Conservation (phyloP, 2,888 invertebrate genomes). For the Blastobasis lacticolella region DNA sequence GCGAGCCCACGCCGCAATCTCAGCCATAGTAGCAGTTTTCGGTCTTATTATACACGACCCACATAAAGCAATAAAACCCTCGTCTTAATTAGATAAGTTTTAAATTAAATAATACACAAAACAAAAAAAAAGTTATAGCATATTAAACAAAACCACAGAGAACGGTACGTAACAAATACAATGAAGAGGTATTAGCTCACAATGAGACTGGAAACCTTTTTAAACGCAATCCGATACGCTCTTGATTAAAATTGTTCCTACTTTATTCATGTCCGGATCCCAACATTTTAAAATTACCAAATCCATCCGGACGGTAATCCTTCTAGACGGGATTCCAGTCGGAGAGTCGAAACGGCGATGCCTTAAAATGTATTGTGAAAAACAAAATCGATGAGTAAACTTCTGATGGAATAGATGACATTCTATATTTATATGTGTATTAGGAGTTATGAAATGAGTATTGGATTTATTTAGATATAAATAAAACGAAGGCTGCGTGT, state of each 20-base stretch:
- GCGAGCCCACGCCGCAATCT: too few species aligned
- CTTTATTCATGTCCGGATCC: not conserved
- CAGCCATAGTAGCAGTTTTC: too few species aligned
- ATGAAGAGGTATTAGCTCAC: not conserved
- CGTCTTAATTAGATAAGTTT: too few species aligned
- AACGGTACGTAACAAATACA: too few species aligned
- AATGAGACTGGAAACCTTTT: not conserved
- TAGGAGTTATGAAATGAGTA: not conserved
- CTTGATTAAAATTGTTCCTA: not conserved
- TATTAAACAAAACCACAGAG: too few species aligned
- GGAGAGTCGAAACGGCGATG: not conserved
- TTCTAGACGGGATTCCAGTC: not conserved
- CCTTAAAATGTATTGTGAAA: not conserved
- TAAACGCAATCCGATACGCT: not conserved
- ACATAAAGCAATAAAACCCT: too few species aligned
- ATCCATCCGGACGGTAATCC: not conserved
- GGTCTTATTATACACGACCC: too few species aligned
- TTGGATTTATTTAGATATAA: slow-evolving; percentile 35
- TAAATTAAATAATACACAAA: too few species aligned
- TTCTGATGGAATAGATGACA: not conserved
- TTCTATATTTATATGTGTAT: not conserved
- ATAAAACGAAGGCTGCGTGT: slow-evolving; percentile 51
- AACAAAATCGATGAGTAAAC: too few species aligned
- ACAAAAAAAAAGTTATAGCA: too few species aligned
- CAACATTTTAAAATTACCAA: not conserved